Evolutionary conservation across 1,140 invertebrate species (phyloP), one percentile per base, ranked within the genome.

Genomic region (Calosoma granatense): DNA sequence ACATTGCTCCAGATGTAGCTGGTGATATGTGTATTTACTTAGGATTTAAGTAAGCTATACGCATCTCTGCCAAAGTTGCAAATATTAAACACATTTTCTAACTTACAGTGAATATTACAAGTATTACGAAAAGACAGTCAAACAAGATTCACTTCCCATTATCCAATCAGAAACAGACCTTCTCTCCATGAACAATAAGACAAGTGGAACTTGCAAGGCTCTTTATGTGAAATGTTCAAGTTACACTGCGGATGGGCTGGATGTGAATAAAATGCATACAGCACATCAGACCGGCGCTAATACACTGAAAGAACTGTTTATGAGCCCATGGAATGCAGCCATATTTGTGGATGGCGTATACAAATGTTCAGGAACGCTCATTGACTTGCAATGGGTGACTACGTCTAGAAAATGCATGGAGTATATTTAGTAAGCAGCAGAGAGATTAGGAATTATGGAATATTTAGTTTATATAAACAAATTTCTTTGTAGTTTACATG

Each of bases 291-390:
- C 57, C 56, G 56, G 59, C 19, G 39, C 52, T 55, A 61, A 36
- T 19, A 58, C 41, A 9, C 52, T 54, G 41, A 60, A 51, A 54
- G 60, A 67, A 12, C 64, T 64, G 14, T 75, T 73, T 58, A 61
- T 70, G 41, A 78, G 79, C 76, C 85, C 86, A 1, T 90, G 86
- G 86, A 70, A 82, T 58, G 84, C 78, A 0, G 81, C 82, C 59
- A 70, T 90, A 26, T 84, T 79, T 67, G 71, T 77, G 0, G 78
- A 88, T 64, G 85, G 86, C 19, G 64, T 68, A 22, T 82, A 83
- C 59, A 77, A 70, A 64, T 87, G 86, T 65, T 73, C 80, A 12
- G 86, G 84, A 1, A 74, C 80, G 56, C 72, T 85, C 54, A 66
- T 89, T n/a, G 76, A 84, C 61, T 56, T 68, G 1, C 69, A 78